Conservation (phyloP, 2,113 vertebrate genomes). For the Atlantisia rogersi region DNA sequence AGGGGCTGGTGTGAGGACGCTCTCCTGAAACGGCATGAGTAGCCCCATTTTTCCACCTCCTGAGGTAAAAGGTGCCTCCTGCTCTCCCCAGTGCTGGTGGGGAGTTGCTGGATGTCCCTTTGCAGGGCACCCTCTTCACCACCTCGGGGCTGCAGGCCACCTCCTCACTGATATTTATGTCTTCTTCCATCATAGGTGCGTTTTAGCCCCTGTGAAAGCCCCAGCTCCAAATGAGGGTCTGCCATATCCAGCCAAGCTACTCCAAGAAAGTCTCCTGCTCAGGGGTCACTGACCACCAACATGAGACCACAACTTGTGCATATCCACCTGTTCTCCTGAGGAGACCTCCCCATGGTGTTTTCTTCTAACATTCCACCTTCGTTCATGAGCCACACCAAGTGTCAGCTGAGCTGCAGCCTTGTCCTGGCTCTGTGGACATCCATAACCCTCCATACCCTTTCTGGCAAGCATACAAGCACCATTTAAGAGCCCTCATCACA, state of each 20-base stretch:
- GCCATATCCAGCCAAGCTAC: background rate
- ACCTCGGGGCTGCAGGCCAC: background rate
- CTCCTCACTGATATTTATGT: no score
- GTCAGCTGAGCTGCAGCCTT: background rate
- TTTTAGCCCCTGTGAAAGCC: background rate
- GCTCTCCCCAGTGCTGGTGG: accelerated
- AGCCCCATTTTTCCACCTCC: background rate
- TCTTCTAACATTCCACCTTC: background rate
- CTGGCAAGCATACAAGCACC: background rate
- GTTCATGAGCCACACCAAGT: background rate
- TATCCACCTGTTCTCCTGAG: background rate
- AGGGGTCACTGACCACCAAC: accelerated
- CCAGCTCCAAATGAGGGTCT: accelerated
- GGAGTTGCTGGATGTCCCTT: background rate
- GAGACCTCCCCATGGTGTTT: background rate
- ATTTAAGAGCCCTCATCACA: slow-evolving; percentile 26
- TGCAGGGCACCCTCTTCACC: accelerated
- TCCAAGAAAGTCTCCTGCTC: background rate
- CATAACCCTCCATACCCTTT: background rate
- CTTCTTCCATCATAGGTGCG: background rate
- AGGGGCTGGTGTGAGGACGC: background rate
- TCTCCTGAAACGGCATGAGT: background rate
- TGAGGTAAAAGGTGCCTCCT: background rate
- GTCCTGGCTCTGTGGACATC: background rate
- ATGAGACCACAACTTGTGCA: background rate